Percentiles rank a stretch among this genome's conserved stretches.
phyloP scores from a whole-genome alignment of 2,113 vertebrate species.

The Microtus montanus region DNA sequence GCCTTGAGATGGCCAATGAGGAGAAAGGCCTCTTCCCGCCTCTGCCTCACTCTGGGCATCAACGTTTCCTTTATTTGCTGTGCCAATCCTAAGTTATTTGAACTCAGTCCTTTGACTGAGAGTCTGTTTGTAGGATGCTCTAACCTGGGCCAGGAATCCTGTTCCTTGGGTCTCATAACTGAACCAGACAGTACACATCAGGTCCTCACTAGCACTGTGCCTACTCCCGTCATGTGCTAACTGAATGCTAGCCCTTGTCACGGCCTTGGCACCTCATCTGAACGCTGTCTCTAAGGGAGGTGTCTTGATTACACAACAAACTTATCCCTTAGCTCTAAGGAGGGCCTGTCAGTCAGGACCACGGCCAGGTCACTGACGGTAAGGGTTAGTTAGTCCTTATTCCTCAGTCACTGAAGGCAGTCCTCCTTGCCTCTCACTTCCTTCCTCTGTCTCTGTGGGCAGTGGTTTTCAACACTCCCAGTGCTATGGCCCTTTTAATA shows the following conservation, averaged over 20 bases:
- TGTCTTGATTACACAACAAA: not conserved
- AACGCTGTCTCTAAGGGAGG: not conserved
- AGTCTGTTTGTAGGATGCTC: not conserved
- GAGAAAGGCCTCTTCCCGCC: not conserved
- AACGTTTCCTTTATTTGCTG: fast-evolving
- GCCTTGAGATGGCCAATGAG: not conserved
- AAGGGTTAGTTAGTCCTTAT: not conserved
- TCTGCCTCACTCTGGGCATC: not conserved
- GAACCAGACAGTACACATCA: fast-evolving
- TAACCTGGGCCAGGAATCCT: not conserved
- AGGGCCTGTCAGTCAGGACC: fast-evolving
- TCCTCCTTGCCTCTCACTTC: not conserved
- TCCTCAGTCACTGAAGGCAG: too few relatives aligned
- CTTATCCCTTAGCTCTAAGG: fast-evolving
- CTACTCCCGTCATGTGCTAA: fast-evolving
- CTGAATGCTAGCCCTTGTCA: not conserved
- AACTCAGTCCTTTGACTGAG: not conserved
- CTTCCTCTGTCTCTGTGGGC: not conserved
- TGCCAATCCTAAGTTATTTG: not conserved
- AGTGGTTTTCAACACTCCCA: not conserved
- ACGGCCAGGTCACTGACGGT: not conserved
- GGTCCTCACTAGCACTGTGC: not conserved
- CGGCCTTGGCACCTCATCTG: not conserved
- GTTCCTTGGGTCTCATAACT: not conserved
- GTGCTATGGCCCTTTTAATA: not conserved